phyloP scores from a whole-genome alignment of 53 echinoderm and acorn worm genomes.

The Paracentrotus lividus region DNA sequence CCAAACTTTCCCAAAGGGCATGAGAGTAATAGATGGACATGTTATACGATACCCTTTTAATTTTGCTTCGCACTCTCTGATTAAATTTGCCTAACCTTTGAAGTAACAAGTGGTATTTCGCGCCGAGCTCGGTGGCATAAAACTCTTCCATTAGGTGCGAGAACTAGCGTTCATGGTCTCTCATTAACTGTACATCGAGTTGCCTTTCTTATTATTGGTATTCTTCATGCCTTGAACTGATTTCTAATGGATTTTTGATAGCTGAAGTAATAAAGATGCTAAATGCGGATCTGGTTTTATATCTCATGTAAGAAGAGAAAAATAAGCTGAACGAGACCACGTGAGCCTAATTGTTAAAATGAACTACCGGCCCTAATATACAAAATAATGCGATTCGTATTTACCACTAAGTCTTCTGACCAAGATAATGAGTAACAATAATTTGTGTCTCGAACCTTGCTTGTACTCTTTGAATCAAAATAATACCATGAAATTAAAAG shows the following conservation, averaged over 20 bases:
- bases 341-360: not conserved
- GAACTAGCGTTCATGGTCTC: not conserved
- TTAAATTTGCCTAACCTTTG: slow-evolving; percentile 1
- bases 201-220: not conserved
- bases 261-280: not conserved
- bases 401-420: too few species aligned
- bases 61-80: not conserved
- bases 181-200: not conserved
- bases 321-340: too few species aligned
- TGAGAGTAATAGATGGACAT: not conserved
- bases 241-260: not conserved
- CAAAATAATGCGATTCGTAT: too few species aligned
- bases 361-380: not conserved
- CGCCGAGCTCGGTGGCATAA: too few species aligned
- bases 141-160: not conserved
- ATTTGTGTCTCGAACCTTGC: too few species aligned
- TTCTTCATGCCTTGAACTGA: not conserved
- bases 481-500: too few species aligned
- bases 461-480: too few species aligned
- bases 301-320: too few species aligned
- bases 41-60: slow-evolving; percentile 2
- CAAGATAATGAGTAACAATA: too few species aligned
- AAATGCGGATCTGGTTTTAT: too few species aligned
- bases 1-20: not conserved
- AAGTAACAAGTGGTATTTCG: not conserved